Conservation (phyloP, 1,140 invertebrate genomes). For the Bombus ignitus region DNA sequence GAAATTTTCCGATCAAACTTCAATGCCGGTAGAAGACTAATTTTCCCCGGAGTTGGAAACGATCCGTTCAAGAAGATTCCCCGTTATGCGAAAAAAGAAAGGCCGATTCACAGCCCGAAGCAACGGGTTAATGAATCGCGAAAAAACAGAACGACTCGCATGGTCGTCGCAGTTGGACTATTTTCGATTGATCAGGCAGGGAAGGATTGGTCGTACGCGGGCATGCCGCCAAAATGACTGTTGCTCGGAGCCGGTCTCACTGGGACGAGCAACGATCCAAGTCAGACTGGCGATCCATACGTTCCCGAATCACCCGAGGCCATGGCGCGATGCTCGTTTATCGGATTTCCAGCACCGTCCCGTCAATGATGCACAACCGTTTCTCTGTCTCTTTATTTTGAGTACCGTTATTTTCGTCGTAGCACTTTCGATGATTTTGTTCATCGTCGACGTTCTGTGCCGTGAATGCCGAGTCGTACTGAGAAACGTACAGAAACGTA, state of each 20-base stretch:
- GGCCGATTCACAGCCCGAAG: neutral
- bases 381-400: slow-evolving; percentile 45
- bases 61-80: neutral
- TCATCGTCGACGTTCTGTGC: neutral
- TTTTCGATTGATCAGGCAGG: slow-evolving; percentile 11
- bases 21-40: neutral
- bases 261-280: neutral
- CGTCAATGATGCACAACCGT: slow-evolving; percentile 15
- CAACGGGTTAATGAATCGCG: slow-evolving; percentile 18
- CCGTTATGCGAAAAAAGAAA: neutral
- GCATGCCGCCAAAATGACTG: slow-evolving; percentile 20
- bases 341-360: neutral
- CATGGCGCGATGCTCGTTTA: slow-evolving; percentile 22
- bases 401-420: slow-evolving; percentile 50
- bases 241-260: slow-evolving; percentile 17
- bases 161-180: neutral
- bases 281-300: slow-evolving; percentile 3
- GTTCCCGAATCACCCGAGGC: slow-evolving; percentile 33
- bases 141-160: neutral
- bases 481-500: too few species aligned
- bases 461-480: too few species aligned
- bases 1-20: neutral
- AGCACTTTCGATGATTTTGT: slow-evolving; percentile 61
- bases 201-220: neutral
- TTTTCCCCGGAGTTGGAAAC: neutral